Evolutionary conservation across 1,140 invertebrate genomes (phyloP), one percentile per base, ranked within the genome.

Genomic region (Asobara japonica): DNA sequence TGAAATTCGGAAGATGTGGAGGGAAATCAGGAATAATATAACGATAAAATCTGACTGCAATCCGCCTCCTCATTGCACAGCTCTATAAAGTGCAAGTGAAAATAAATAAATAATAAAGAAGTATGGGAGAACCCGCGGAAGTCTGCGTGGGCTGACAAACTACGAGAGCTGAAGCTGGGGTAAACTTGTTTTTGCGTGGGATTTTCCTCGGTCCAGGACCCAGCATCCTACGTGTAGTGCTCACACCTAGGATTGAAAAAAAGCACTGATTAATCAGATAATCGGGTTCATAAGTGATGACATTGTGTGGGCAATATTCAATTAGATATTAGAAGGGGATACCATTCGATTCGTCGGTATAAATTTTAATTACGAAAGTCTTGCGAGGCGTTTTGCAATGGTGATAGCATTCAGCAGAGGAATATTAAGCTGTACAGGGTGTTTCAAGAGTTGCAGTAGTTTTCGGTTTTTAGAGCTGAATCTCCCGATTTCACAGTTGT

Each of bases 141-240:
- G 74, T 79, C 74, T 78, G 78, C 78, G 71, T 71, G 72, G 70
- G 70, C 69, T 18, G 51, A 60, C 31, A 73, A 68, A 48, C 51
- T 62, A 30, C 61, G 18, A 36, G 48, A 22, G 71, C 72, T 78
- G 78, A 81, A 81, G 78, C 78, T 66, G 16, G 48, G 48, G 60
- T 20, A 45, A 76, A 76, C 66, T 73, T 51, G 74, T 66, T 76
- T 62, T 10, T 71, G 79, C 78, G 80, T 82, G 74, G 80, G 78
- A 79, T 79, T 45, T 16, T 45, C n/a, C 41, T 45, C 51, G 25
- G 22, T 56, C 51, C 22, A 56, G 51, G 51, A 56, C 51, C 51
- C 18, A 56, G 51, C 4, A 22, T 56, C 45, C 45, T 56, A 25
- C 22, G 51, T 56, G 41, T 16, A 18, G 18, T 25, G 20, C 51